Conservation (phyloP, 2,113 vertebrate species). For the Lophochroa leadbeateri region DNA sequence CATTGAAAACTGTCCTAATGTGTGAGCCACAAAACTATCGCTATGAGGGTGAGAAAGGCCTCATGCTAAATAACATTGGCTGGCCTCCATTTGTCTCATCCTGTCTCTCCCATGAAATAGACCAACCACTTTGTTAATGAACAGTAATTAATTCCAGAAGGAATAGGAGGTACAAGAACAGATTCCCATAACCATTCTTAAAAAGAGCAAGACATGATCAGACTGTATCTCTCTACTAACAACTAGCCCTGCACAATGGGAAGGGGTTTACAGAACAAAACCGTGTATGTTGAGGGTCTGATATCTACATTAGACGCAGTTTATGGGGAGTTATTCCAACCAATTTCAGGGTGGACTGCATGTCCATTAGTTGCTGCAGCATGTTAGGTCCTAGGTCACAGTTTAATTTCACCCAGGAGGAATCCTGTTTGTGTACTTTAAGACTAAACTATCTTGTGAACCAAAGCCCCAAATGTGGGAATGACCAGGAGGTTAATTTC, state of each 20-base stretch:
- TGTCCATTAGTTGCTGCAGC: not conserved
- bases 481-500: not conserved
- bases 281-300: not conserved
- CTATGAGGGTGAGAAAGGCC: conserved; percentile 39
- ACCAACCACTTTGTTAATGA: conserved; percentile 26
- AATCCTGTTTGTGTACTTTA: not conserved
- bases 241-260: not conserved
- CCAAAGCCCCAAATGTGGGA: not conserved
- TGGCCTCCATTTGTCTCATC: conserved; percentile 22
- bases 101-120: conserved; percentile 26
- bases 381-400: not conserved
- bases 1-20: not conserved
- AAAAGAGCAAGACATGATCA: not conserved
- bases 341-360: not conserved
- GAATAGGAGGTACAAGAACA: not conserved
- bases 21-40: not conserved
- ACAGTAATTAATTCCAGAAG: conserved; percentile 35
- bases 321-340: not conserved
- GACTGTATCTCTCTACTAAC: not conserved
- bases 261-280: not conserved
- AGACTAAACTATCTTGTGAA: not conserved
- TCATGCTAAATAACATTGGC: conserved; percentile 16
- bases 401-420: not conserved
- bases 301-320: not conserved
- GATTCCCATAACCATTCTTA: not conserved